Conservation (phyloP, 2,888 invertebrate species). For the Leucania comma region DNA sequence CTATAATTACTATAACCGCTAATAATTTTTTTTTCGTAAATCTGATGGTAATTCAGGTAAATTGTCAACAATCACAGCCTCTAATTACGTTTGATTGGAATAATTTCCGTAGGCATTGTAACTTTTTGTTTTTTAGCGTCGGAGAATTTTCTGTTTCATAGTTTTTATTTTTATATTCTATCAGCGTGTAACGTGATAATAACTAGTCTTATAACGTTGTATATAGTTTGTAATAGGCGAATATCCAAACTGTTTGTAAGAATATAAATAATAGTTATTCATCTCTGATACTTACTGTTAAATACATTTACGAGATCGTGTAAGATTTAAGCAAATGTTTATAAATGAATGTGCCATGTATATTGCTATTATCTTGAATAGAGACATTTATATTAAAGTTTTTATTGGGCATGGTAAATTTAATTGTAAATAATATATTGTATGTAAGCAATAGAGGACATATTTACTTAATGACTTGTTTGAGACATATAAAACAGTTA, state of each 20-base stretch:
- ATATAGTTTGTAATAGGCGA: constrained; percentile 82
- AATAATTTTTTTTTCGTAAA: constrained; percentile 49
- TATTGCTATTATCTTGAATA: constrained; percentile 80
- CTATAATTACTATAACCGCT: constrained; percentile 63
- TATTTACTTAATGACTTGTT: constrained; percentile 69
- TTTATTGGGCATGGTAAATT: constrained; percentile 71
- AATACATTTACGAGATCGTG: constrained; percentile 62
- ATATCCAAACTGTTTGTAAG: constrained; percentile 75
- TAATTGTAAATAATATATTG: constrained; percentile 73
- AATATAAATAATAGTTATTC: constrained; percentile 73
- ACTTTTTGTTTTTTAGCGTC: constrained; percentile 53
- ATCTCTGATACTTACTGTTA: constrained; percentile 74
- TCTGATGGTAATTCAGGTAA: constrained; percentile 60
- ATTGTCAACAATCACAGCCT: constrained; percentile 63
- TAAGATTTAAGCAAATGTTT: constrained; percentile 72
- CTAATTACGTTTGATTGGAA: constrained; percentile 64
- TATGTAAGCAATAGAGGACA: constrained; percentile 67
- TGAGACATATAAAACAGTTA: constrained; percentile 70
- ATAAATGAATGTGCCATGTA: constrained; percentile 82
- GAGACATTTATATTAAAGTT: constrained; percentile 74
- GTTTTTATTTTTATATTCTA: constrained; percentile 69
- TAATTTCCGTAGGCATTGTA: constrained; percentile 61
- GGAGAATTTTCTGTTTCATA: constrained; percentile 48
- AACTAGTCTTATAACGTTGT: constrained; percentile 87
- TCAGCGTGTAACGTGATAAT: constrained; percentile 90